These are phyloP conservation scores for Campoplex nolae DNA, from an alignment of 2,888 invertebrate genomes.

Conservation along the genomic window DNA sequence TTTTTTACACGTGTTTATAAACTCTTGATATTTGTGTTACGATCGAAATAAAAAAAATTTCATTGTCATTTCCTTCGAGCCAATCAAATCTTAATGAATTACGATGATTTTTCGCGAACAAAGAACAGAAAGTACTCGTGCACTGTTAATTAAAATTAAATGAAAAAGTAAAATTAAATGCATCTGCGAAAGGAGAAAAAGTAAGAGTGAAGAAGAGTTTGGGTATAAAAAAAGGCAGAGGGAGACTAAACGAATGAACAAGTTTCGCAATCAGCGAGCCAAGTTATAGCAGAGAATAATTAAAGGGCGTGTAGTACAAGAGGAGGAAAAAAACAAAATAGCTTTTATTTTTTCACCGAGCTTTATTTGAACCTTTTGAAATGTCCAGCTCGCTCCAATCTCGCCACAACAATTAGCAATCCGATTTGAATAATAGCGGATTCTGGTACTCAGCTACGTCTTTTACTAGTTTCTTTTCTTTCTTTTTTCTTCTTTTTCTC, in stretches of 20 bases:
- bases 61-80: not conserved
- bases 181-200: not conserved
- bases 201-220: not conserved
- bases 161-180: constrained; percentile 4
- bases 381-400: constrained; percentile 41
- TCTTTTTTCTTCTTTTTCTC: not conserved
- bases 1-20: not conserved
- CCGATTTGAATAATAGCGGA: constrained; percentile 56
- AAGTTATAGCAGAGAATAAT: constrained; percentile 3
- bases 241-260: constrained; percentile 26
- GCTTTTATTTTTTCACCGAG: constrained; percentile 7
- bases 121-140: not conserved
- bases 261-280: constrained; percentile 35
- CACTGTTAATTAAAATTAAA: not conserved
- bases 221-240: not conserved
- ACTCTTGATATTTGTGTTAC: not conserved
- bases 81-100: not conserved
- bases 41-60: not conserved
- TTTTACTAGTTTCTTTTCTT: constrained; percentile 10
- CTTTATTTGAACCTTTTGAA: constrained; percentile 26
- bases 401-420: constrained; percentile 57
- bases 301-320: not conserved
- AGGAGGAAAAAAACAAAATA: not conserved
- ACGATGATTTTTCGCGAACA: not conserved
- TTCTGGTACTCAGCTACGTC: constrained; percentile 22